phyloP scores from a whole-genome alignment of 2,888 invertebrate species.

The Oxyteleia sp. region DNA sequence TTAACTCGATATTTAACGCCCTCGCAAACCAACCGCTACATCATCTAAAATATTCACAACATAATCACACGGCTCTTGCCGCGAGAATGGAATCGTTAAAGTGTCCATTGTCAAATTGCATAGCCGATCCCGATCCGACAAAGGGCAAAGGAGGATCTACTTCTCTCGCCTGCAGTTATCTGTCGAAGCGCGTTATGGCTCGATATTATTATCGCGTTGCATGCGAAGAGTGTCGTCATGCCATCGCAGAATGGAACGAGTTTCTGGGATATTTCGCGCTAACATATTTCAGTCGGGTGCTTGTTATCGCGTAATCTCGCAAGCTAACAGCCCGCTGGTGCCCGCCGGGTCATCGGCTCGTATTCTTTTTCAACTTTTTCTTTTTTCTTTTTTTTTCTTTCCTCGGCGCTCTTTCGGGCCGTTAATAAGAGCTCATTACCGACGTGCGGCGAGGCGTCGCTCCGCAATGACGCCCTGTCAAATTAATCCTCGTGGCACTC shows the following conservation, averaged over 20 bases:
- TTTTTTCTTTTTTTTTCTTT: too few relatives aligned
- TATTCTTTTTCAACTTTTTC: slow-evolving; percentile 3
- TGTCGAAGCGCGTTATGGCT: slow-evolving; percentile 24
- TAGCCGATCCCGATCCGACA: too few relatives aligned
- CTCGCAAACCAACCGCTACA: too few relatives aligned
- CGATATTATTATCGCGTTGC: slow-evolving; percentile 39
- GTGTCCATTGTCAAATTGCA: too few relatives aligned
- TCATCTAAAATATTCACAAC: too few relatives aligned
- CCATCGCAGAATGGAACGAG: slow-evolving; percentile 16
- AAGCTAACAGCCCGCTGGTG: slow-evolving; percentile 11
- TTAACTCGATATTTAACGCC: too few relatives aligned
- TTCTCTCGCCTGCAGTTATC: slow-evolving; percentile 25
- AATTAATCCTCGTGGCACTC: slow-evolving; percentile 41
- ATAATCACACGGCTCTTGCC: too few relatives aligned
- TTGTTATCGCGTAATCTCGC: slow-evolving; percentile 46
- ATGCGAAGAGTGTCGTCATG: slow-evolving; percentile 26
- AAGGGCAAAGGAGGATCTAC: too few relatives aligned
- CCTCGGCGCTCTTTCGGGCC: background rate
- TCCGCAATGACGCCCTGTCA: slow-evolving; percentile 33
- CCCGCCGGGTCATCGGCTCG: slow-evolving; percentile 4
- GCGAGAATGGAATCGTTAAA: too few relatives aligned
- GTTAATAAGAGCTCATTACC: slow-evolving; percentile 50
- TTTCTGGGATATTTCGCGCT: slow-evolving; percentile 31
- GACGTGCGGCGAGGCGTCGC: slow-evolving; percentile 6
- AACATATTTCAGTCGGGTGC: slow-evolving; percentile 32